A percentile compares a stretch with the other conserved stretches of the same genome.
Evolutionary conservation across 2,797 vertebrate genomes (phyloP).

Genomic region (Hapalemur alaotrensis): DNA sequence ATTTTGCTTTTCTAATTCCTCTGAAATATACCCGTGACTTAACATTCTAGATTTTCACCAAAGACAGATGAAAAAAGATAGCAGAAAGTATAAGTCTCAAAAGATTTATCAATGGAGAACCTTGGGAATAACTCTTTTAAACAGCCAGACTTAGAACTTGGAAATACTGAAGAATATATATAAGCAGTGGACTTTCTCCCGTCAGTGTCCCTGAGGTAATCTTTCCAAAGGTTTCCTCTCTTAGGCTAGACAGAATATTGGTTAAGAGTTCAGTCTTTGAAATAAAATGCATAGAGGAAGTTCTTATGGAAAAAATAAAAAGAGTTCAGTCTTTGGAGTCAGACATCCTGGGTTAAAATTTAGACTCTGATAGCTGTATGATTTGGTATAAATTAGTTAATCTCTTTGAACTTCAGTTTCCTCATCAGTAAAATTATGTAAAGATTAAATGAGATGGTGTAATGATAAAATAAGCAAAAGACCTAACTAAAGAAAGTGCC

Average conservation of each 20-base stretch:
- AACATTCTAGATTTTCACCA: background rate
- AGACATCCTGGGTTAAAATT: background rate
- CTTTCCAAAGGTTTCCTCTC: background rate
- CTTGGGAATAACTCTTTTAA: background rate
- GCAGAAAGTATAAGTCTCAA: background rate
- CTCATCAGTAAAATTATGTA: background rate
- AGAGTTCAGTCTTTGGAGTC: background rate
- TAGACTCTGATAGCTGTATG: background rate
- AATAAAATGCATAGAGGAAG: too few species aligned
- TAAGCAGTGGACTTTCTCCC: background rate
- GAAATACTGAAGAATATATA: background rate
- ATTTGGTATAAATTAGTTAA: background rate
- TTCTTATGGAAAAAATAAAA: background rate
- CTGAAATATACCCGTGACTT: background rate
- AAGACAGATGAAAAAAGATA: background rate
- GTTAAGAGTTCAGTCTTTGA: background rate
- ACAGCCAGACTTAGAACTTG: background rate
- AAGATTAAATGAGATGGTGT: background rate
- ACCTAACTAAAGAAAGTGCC: background rate
- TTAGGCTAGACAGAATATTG: background rate
- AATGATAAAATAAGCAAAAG: background rate
- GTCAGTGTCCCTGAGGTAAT: background rate
- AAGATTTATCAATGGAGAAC: background rate
- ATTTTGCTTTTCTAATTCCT: background rate
- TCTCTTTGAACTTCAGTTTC: background rate